phyloP scores from a whole-genome alignment of 2,888 invertebrate species.

The Tetranychus truncatus region DNA sequence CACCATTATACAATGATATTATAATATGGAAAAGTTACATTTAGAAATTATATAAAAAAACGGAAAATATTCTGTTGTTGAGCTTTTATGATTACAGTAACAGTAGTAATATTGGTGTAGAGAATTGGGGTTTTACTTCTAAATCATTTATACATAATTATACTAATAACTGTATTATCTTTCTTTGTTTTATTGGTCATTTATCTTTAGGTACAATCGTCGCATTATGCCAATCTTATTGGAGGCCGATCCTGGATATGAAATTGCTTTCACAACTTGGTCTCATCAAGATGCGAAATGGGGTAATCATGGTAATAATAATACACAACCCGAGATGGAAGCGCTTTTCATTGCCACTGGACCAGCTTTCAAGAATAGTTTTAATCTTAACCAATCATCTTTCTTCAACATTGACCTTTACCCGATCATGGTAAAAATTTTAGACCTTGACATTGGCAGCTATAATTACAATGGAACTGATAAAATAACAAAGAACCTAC shows the following conservation, averaged over 20 bases:
- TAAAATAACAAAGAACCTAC: no score
- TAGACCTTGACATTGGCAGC: slow-evolving; percentile 29
- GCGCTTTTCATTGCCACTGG: slow-evolving; percentile 52
- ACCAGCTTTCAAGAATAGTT: slow-evolving; percentile 40
- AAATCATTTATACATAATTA: no score
- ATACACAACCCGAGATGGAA: slow-evolving; percentile 42
- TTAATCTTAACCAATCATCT: slow-evolving; percentile 32
- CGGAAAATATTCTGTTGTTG: no score
- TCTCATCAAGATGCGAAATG: slow-evolving; percentile 21
- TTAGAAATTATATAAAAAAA: no score
- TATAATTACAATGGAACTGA: no score
- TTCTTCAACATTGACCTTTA: slow-evolving; percentile 48
- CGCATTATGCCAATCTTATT: not conserved
- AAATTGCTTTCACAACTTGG: not conserved
- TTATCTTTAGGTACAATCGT: not conserved
- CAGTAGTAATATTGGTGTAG: no score
- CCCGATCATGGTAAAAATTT: slow-evolving; percentile 43
- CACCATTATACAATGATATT: no score
- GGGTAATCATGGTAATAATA: slow-evolving; percentile 34
- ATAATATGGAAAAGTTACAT: no score
- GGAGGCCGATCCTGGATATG: not conserved
- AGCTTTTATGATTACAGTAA: no score
- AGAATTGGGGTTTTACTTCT: no score
- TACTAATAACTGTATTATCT: no score
- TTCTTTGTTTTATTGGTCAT: no score